Conservation (phyloP, 2,888 invertebrate species). For the Caenorhabditis sulstoni region DNA sequence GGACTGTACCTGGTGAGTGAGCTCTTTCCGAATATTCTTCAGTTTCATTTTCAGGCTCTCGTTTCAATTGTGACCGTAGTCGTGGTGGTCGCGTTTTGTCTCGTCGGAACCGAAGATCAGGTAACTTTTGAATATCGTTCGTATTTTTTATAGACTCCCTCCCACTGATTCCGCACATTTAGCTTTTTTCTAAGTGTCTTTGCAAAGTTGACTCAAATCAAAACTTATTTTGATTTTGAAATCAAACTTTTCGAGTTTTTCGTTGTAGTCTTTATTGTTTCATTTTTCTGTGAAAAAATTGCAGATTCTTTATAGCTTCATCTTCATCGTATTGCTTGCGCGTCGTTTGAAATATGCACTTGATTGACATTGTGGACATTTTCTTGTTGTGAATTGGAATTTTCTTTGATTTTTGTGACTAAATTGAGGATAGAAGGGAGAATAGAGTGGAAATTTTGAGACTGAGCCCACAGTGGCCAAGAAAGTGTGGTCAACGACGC, state of each 20-base stretch:
- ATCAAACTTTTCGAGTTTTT: too few species aligned
- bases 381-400: slow-evolving; percentile 33
- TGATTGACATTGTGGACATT: slow-evolving; percentile 23
- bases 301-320: slow-evolving; percentile 1
- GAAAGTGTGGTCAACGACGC: slow-evolving; percentile 77
- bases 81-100: slow-evolving; percentile 75
- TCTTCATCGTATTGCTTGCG: slow-evolving; percentile 53
- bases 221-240: too few species aligned
- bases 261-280: neutral
- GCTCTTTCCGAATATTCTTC: neutral
- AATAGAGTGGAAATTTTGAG: slow-evolving; percentile 52
- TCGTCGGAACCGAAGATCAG: slow-evolving; percentile 77
- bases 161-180: neutral
- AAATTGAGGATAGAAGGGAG: neutral
- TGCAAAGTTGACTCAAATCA: too few species aligned
- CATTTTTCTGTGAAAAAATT: neutral
- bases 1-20: slow-evolving; percentile 74
- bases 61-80: slow-evolving; percentile 74
- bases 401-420: slow-evolving; percentile 19
- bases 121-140: slow-evolving; percentile 37
- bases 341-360: slow-evolving; percentile 48
- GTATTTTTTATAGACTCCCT: too few species aligned
- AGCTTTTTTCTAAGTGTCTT: neutral
- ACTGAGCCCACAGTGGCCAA: slow-evolving; percentile 78
- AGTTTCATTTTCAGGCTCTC: slow-evolving; percentile 62